Percentiles rank a stretch among this genome's conserved stretches.
Conservation (phyloP, 2,113 vertebrate species). For the Atrichornis clamosus region DNA sequence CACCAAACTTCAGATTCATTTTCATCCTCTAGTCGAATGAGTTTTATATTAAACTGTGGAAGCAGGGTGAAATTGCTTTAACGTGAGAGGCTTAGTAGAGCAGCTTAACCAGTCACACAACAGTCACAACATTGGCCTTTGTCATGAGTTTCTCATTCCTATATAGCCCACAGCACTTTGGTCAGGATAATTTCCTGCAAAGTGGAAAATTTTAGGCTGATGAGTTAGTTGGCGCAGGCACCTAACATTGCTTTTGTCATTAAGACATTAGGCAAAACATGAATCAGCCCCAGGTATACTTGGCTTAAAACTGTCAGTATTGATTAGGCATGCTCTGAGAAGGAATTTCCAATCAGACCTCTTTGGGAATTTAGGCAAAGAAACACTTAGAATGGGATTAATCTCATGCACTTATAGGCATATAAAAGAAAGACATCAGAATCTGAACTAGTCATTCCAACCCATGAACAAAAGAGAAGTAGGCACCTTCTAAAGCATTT, state of each 20-base stretch:
- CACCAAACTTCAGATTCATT: background rate
- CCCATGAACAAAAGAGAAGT: background rate
- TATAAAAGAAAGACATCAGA: background rate
- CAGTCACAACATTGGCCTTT: background rate
- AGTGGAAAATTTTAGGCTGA: background rate
- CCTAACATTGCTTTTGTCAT: background rate
- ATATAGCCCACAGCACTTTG: background rate
- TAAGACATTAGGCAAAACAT: background rate
- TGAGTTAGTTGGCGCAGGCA: background rate
- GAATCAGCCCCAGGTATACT: background rate
- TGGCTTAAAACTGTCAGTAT: background rate
- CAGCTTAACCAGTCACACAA: background rate
- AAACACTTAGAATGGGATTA: background rate
- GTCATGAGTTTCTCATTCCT: background rate
- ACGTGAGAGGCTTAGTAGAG: background rate
- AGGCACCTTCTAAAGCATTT: background rate
- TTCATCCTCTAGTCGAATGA: background rate
- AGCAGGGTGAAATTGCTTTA: background rate
- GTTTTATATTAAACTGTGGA: background rate
- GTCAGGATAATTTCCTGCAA: background rate
- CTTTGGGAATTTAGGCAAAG: background rate
- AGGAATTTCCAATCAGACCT: background rate
- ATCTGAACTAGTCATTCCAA: background rate
- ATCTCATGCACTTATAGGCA: background rate
- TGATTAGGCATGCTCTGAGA: accelerated